phyloP scores from a whole-genome alignment of 1,140 invertebrate genomes.

The Trichonephila clavipes region DNA sequence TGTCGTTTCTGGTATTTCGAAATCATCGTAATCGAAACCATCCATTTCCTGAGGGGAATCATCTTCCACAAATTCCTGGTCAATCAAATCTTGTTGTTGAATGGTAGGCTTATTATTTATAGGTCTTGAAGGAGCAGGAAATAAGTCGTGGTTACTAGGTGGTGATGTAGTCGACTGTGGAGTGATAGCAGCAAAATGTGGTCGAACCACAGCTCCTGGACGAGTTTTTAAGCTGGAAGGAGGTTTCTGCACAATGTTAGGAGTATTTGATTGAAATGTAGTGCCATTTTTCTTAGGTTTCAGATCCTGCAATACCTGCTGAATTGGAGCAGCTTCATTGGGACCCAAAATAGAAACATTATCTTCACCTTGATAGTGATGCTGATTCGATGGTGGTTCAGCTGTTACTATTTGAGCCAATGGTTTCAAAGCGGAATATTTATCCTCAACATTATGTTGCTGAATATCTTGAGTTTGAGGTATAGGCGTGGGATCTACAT shows the following conservation, averaged over 20 bases:
- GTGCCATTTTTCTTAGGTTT: not conserved
- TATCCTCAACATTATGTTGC: slow-evolving; percentile 22
- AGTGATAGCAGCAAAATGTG: slow-evolving; percentile 36
- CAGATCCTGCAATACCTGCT: slow-evolving; percentile 5
- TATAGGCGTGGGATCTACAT: not conserved
- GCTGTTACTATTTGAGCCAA: slow-evolving; percentile 51
- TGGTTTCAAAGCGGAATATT: slow-evolving; percentile 56
- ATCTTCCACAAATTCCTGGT: slow-evolving; percentile 59
- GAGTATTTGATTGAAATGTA: not conserved
- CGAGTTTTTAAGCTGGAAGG: slow-evolving; percentile 31
- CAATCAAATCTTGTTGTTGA: slow-evolving; percentile 51
- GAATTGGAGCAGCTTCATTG: not conserved
- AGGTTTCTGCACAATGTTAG: not conserved
- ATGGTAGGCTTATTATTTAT: slow-evolving; percentile 40
- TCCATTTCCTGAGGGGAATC: slow-evolving; percentile 42
- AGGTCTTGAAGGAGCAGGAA: slow-evolving; percentile 64
- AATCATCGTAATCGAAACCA: slow-evolving; percentile 51
- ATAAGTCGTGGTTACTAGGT: slow-evolving; percentile 31
- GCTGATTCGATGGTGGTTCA: slow-evolving; percentile 1
- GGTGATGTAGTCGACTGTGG: not conserved
- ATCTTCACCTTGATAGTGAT: slow-evolving; percentile 4
- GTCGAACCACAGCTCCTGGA: slow-evolving; percentile 33
- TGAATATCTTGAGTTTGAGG: not conserved
- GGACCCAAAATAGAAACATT: slow-evolving; percentile 29
- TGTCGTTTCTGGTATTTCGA: slow-evolving; percentile 42